Percentiles rank a stretch among this genome's conserved stretches.
These are phyloP conservation scores for Aphelinus atriplicis DNA, from an alignment of 1,140 invertebrate species.

Conservation along the genomic window DNA sequence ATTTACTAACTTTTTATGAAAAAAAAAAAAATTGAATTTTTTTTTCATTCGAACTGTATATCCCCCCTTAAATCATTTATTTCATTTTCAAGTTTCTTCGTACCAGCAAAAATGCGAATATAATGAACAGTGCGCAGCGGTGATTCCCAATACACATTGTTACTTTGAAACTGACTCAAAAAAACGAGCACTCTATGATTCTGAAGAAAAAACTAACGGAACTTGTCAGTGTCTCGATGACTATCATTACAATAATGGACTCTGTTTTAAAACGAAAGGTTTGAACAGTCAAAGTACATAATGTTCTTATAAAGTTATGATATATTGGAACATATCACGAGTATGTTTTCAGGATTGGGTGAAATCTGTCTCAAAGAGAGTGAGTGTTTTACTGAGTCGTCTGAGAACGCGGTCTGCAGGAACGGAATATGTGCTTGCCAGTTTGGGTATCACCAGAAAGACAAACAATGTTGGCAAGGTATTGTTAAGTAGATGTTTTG, in stretches of 20 bases:
- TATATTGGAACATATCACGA: too few relatives aligned
- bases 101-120: slow-evolving; percentile 36
- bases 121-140: slow-evolving; percentile 40
- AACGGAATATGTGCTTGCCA: slow-evolving; percentile 45
- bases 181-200: background rate
- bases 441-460: slow-evolving; percentile 27
- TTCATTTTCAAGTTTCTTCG: slow-evolving; percentile 31
- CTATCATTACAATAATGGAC: slow-evolving; percentile 36
- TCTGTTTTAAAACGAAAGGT: slow-evolving; percentile 45
- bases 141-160: slow-evolving; percentile 34
- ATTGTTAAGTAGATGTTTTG: background rate
- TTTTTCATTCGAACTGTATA: too few relatives aligned
- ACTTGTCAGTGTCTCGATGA: slow-evolving; percentile 32
- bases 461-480: slow-evolving; percentile 1
- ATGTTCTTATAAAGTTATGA: too few relatives aligned
- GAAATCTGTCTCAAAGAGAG: slow-evolving; percentile 36
- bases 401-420: slow-evolving; percentile 39
- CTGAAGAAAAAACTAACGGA: background rate
- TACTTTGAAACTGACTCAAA: background rate
- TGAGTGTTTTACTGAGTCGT: slow-evolving; percentile 43
- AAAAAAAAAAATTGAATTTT: too few relatives aligned
- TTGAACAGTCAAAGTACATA: background rate
- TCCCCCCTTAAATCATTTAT: too few relatives aligned
- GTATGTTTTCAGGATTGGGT: slow-evolving; percentile 40
- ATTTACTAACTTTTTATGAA: too few relatives aligned